phyloP scores from a whole-genome alignment of 2,888 invertebrate genomes.

The Drosophila demipolita region DNA sequence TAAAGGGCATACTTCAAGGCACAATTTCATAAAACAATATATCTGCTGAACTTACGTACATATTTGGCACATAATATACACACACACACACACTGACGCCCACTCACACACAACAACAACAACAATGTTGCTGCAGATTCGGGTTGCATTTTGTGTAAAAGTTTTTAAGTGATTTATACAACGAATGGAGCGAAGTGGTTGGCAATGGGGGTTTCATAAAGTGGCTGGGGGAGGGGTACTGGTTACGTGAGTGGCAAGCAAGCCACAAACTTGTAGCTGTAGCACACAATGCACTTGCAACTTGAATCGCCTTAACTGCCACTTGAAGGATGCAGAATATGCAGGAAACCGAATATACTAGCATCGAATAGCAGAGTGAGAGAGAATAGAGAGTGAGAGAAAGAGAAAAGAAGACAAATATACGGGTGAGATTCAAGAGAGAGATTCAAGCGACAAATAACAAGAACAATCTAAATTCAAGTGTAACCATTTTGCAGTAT shows the following conservation, averaged over 20 bases:
- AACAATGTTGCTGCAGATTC: constrained; percentile 59
- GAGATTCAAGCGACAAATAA: neutral
- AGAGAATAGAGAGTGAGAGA: too few species aligned
- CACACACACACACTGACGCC: constrained; percentile 4
- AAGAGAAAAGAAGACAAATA: neutral
- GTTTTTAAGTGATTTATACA: constrained; percentile 76
- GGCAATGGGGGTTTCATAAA: constrained; percentile 7
- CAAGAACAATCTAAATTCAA: neutral
- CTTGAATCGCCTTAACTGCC: constrained; percentile 66
- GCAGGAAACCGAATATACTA: constrained; percentile 39
- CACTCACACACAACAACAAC: constrained; percentile 12
- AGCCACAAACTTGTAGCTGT: constrained; percentile 42
- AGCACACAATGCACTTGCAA: constrained; percentile 40
- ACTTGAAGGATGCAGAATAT: constrained; percentile 43
- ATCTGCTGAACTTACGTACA: neutral
- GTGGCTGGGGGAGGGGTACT: neutral
- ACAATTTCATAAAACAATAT: constrained; percentile 72
- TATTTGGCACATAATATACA: constrained; percentile 10
- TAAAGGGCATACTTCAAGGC: constrained; percentile 45
- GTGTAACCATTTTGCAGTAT: neutral
- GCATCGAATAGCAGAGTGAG: constrained; percentile 1
- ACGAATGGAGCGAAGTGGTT: constrained; percentile 36
- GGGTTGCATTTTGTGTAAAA: constrained; percentile 68
- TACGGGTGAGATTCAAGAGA: neutral
- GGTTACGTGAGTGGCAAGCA: constrained; percentile 5